These are phyloP conservation scores for Leucozona laternaria DNA, from an alignment of 2,888 invertebrate species.

Conservation along the genomic window DNA sequence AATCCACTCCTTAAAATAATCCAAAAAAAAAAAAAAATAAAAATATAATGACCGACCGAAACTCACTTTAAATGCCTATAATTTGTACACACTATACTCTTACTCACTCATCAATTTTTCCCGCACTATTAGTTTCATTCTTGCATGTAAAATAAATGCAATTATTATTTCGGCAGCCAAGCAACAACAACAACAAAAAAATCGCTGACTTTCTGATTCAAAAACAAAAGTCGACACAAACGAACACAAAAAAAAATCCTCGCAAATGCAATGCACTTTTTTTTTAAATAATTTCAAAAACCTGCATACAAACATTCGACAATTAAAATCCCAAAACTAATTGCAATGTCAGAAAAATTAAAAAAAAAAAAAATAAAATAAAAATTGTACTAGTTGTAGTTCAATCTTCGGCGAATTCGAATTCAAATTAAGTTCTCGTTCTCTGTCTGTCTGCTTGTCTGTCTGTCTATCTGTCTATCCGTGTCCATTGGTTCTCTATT, in stretches of 20 bases:
- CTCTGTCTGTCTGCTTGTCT: neutral
- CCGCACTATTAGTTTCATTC: slow-evolving; percentile 20
- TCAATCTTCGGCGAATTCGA: slow-evolving; percentile 11
- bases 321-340: slow-evolving; percentile 67
- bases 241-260: neutral
- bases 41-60: no score
- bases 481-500: slow-evolving; percentile 12
- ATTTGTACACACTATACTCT: neutral
- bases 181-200: neutral
- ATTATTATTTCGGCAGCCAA: neutral
- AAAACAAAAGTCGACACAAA: neutral
- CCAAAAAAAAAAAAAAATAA: no score
- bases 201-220: slow-evolving; percentile 32
- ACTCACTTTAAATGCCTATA: neutral
- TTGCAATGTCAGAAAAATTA: slow-evolving; percentile 56
- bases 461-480: slow-evolving; percentile 6
- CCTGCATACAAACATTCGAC: slow-evolving; percentile 49
- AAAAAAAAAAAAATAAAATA: slow-evolving; percentile 20
- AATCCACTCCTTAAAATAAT: no score
- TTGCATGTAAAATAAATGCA: slow-evolving; percentile 36
- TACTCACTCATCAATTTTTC: slow-evolving; percentile 4
- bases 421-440: slow-evolving; percentile 42
- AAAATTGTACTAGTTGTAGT: neutral
- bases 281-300: slow-evolving; percentile 35
- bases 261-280: slow-evolving; percentile 9